Evolutionary conservation across 2,113 vertebrate species (phyloP).

Genomic region (rat (Rattus norvegicus)): GRCr8 NC_086024.1:57151001-57151500

Average conservation of each 20-base stretch:
- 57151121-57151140: background rate
- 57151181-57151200: background rate
- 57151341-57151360: background rate
- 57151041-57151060: background rate
- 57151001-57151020: background rate
- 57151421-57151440: background rate
- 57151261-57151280: background rate
- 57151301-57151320: background rate
- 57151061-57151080: background rate
- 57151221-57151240: background rate
- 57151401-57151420: background rate
- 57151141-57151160: background rate
- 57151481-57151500: background rate
- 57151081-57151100: constrained; percentile 18
- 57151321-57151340: background rate
- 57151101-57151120: background rate
- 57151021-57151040: background rate
- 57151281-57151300: background rate
- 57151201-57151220: background rate
- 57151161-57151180: background rate
- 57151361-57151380: background rate
- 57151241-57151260: constrained; percentile 1
- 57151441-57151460: background rate
- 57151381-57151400: background rate
- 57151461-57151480: background rate